Base-by-base conservation (phyloP, 1,140 invertebrate genomes). In the Brachionus plicatilis region DNA sequence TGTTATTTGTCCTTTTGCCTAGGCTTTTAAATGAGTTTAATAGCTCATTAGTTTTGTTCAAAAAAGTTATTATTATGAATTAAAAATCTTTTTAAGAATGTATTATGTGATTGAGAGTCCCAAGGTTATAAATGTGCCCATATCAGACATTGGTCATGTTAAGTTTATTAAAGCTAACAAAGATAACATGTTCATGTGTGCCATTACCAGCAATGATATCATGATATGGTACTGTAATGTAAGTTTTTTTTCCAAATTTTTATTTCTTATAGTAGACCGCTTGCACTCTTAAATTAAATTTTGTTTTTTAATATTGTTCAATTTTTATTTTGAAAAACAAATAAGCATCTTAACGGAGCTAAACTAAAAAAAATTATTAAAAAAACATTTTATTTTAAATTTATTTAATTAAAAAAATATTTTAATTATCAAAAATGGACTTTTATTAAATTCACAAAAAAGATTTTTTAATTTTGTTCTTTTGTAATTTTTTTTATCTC, bases 181-280 rank as follows among this genome's bases (percentile, higher is more conserved):
- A 37, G 65, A 82, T 6, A 41, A 82, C 33, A 65, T 33, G 50
- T 82, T 82, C n/a, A 65, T 82, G 37, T 82, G 79, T 20, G 50
- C 79, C 27, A 82, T 82, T 24, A 82, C 79, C 11, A 37, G 50
- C 24, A 82, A 68, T 47, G 79, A 82, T 45, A 82, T 82, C 17
- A 82, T 82, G 79, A 82, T 82, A 43, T 82, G 79, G 79, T 68
- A 29, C 43, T 33, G 27, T 60, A 43, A 53, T 41, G 79, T 82
- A 65, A 33, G 53, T 27, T 17, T 12, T 24, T 20, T 37, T 3
- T 60, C 14, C 11, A 14, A 50, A 50, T 17, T 20, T 37, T 65
- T 29, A n/a, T 17, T 68, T 27, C 24, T 65, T n/a, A 65, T 0
- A 27, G 14, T 3, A 0, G 3, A 24, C 1, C 20, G 24, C 11